Evolutionary conservation across 2,113 vertebrate species (phyloP), one percentile per base, ranked within the genome.

Genomic region (Burhinus oedicnemus): DNA sequence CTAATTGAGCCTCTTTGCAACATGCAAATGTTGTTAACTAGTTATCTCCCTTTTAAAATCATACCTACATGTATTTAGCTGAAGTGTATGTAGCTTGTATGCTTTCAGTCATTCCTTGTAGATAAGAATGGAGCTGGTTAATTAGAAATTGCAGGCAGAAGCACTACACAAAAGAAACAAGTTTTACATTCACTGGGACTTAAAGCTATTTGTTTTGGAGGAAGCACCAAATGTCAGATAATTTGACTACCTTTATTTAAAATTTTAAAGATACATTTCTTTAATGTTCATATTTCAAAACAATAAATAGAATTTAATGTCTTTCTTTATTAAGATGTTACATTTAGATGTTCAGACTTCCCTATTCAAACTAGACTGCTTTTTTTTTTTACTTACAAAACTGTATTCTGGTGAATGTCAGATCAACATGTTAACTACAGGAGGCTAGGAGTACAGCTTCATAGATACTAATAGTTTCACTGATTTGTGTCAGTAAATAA

Each of bases 61-160:
- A 94, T 83, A 92, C 85, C 70, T 90, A 45, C 72, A 8, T 68
- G 69, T 81, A 77, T 76, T 92, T 95, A 66, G 69, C 62, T 90
- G 78, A 93, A 80, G 65, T 83, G 83, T 90, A 83, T 85, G 68
- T 80, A 64, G 57, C 79, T 91, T 94, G 62, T 88, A 45, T 80
- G 79, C 5, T 1, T 89, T 96, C 89, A 82, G 91, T 94, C 66
- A 25, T 66, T 95, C 47, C 25, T 90, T 81, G 32, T 89, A 81
- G 82, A 57, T 87, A 84, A 96, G 87, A 97, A 95, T 94, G 64
- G 85, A 57, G 49, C 81, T 58, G 45, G 85, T 89, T 96, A 95
- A 96, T 97, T 97, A 97, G 96, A 94, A 96, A 96, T 92, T 93
- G 79, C 65, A 92, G 52, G 83, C 95, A 93, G 57, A 87, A 97